Conservation (phyloP, 2,797 vertebrate genomes). For the Luscinia megarhynchos region DNA sequence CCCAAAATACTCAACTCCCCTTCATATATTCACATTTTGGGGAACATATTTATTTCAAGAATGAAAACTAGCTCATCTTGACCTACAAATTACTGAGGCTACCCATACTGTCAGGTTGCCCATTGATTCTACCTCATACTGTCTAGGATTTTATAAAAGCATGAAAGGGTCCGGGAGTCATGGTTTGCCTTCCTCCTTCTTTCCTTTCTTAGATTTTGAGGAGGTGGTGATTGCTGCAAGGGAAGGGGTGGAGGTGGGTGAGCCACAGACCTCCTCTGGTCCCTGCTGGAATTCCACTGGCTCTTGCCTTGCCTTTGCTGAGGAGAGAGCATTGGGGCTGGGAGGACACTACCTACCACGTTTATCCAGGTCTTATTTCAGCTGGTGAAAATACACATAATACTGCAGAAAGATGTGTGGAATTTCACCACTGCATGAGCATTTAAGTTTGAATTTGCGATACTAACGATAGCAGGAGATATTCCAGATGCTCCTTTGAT, state of each 20-base stretch:
- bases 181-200: no score
- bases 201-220: no score
- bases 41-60: not conserved
- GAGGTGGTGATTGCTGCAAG: no score
- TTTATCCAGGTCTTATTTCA: not conserved
- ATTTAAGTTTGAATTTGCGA: not conserved
- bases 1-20: not conserved
- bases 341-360: not conserved
- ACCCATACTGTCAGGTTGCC: no score
- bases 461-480: not conserved
- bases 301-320: not conserved
- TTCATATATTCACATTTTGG: not conserved
- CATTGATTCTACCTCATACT: no score
- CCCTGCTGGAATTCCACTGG: no score
- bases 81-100: not conserved
- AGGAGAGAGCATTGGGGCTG: not conserved
- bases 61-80: not conserved
- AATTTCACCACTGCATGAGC: not conserved
- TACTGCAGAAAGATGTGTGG: not conserved
- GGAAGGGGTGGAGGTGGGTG: no score
- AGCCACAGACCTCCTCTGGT: no score
- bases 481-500: not conserved
- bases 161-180: no score
- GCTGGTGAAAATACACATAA: not conserved
- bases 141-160: no score